Evolutionary conservation across 2,888 invertebrate genomes (phyloP).

Genomic region (Lathronympha strigana): DNA sequence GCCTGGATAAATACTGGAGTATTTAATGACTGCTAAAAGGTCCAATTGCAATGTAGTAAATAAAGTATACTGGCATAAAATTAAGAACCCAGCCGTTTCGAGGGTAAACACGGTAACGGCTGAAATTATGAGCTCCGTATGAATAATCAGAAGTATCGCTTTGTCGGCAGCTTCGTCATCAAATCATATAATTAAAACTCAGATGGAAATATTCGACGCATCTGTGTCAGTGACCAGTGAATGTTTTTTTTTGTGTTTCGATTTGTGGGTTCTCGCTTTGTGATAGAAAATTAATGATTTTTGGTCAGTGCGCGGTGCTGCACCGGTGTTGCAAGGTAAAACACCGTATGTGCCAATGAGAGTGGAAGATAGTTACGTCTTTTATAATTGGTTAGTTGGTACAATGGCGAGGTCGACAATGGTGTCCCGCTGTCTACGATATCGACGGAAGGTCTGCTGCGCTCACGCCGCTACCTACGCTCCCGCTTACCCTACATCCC

Average conservation of each 20-base stretch:
- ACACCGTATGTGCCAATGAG: neutral
- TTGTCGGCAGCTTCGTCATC: conserved; percentile 48
- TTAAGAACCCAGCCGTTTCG: conserved; percentile 17
- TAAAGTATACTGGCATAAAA: conserved; percentile 8
- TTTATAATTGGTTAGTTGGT: conserved; percentile 64
- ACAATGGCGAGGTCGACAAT: conserved; percentile 78
- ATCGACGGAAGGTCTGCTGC: conserved; percentile 73
- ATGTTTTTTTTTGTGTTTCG: conserved; percentile 78
- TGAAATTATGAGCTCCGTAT: conserved; percentile 31
- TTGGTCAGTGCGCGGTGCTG: conserved; percentile 68
- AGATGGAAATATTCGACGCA: conserved; percentile 65
- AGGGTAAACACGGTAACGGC: conserved; percentile 25
- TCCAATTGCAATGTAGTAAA: conserved; percentile 24
- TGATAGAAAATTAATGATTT: conserved; percentile 84
- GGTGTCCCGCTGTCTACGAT: conserved; percentile 81
- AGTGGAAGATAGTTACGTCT: neutral
- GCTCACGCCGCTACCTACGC: conserved; percentile 72
- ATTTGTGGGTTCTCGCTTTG: conserved; percentile 83
- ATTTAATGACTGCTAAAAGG: conserved; percentile 19
- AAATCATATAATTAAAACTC: conserved; percentile 72
- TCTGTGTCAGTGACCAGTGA: conserved; percentile 77
- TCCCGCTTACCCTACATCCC: conserved; percentile 63
- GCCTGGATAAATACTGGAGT: neutral
- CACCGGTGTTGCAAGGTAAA: neutral
- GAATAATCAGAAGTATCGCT: conserved; percentile 42